Base-by-base conservation (phyloP, 2,888 invertebrate genomes). In the Entomobrya multifasciata region DNA sequence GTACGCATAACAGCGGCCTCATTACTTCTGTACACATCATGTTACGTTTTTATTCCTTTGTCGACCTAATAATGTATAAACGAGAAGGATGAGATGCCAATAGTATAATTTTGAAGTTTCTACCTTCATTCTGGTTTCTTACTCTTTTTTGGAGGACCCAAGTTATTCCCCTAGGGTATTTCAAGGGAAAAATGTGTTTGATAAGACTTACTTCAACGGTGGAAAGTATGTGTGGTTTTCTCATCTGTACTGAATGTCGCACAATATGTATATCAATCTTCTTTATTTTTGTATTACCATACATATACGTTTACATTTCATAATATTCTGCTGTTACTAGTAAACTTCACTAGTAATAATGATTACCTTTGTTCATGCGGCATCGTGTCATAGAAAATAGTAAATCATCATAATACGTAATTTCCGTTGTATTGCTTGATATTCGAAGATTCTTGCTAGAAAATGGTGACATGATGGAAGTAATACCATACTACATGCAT, bases 161-260 rank as follows among this genome's bases (percentile, higher is more conserved):
- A 65, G 49, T 41, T 55, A 80, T 6, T 80, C 70, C 80, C 80
- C 80, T 41, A 52, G n/a, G 80, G 80, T 70, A 22, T 70, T 60
- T 72, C 60, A 44, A 72, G 41, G 44, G 49, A 44, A 44, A 72
- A 70, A 70, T 55, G 25, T 60, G 60, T 62, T 41, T 22, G 11
- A 22, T 2, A 60, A 81, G 81, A 81, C 57, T 57, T 57, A 20
- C 47, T 70, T 57, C 8, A 3, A 72, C 1, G 20, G 25, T 49
- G 49, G 47, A 22, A 72, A 72, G 47, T 1, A 49, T 70, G 11
- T 20, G 13, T 15, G 13, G 30, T 22, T 49, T 49, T 49, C 13
- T n/a, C 3, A 15, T 10, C 15, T 15, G 13, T 49, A n/a, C n/a
- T n/a, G n/a, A 49, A 15, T 15, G 49, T 49, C 49, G 2, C 49